Evolutionary conservation across 2,113 vertebrate genomes (phyloP), one percentile per base, ranked within the genome.

Genomic region (Neolamprologus modestus): DNA sequence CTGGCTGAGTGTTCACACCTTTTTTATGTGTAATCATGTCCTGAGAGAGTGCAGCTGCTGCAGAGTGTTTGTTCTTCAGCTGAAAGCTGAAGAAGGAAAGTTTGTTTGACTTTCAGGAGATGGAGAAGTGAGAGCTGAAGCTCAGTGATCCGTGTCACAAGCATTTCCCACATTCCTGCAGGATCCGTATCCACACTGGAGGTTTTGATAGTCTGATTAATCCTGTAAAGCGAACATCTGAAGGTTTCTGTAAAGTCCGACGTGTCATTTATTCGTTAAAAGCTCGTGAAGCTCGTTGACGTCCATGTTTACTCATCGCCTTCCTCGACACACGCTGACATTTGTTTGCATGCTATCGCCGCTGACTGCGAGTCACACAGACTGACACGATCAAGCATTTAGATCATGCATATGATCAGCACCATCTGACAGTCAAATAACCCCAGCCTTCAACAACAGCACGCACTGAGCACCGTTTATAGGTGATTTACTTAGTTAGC

Each of bases 61-160:
- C 42, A 47, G 42, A 7, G 33, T 0, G 66, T 71, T 42, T 17
- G 37, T 0, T 45, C 37, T 71, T 6, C n/a, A 16, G 0, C 35
- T 42, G 12, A 42, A 2, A 21, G 17, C 63, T 16, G 37, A 0
- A 37, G 59, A 66, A n/a, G 61, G 28, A 40, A 24, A 24, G 35
- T 71, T 13, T 42, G 63, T 21, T 68, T 21, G 21, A 21, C 21
- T 21, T 21, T 68, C 4, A 66, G 19, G 16, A 19, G 26, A 59
- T 59, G 55, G 55, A 59, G 28, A 63, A 19, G 28, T 1, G 59
- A 33, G 9, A 63, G 31, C 59, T 19, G 31, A 28, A 9, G 26
- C 31, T 66, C 63, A 5, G 4, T 1, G 33, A 13, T 42, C 35
- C n/a, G 7, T 68, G 2, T 40, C 35, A 40, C 33, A 8, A 21